Conservation (phyloP, 2,888 invertebrate species). For the Stenodera caucasica region DNA sequence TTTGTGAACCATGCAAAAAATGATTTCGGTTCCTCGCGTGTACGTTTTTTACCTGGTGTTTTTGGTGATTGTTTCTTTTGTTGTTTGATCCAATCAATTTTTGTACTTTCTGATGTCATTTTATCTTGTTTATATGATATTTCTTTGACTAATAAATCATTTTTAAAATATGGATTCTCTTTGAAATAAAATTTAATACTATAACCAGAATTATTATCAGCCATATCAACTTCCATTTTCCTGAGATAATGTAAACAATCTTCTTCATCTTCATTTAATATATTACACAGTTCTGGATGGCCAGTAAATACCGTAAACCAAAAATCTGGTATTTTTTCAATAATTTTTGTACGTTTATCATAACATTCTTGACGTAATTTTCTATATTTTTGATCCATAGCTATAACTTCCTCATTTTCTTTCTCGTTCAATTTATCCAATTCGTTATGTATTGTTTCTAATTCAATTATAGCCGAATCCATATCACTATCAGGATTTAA, state of each 20-base stretch:
- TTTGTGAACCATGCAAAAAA: constrained; percentile 86
- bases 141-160: constrained; percentile 76
- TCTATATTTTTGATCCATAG: constrained; percentile 82
- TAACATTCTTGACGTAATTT: constrained; percentile 76
- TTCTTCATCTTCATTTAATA: constrained; percentile 82
- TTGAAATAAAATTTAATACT: constrained; percentile 76
- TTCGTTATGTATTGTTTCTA: constrained; percentile 65
- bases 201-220: constrained; percentile 85
- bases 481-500: constrained; percentile 18
- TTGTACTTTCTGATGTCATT: constrained; percentile 68
- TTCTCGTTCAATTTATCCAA: constrained; percentile 81
- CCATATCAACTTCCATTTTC: constrained; percentile 81
- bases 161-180: constrained; percentile 82
- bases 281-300: constrained; percentile 80
- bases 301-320: constrained; percentile 75
- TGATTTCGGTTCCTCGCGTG: constrained; percentile 64
- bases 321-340: constrained; percentile 78
- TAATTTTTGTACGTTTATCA: constrained; percentile 74
- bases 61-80: constrained; percentile 54
- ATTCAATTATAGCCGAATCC: constrained; percentile 26
- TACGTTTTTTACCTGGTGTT: constrained; percentile 61
- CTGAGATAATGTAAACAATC: constrained; percentile 72
- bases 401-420: constrained; percentile 80
- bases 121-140: constrained; percentile 28
- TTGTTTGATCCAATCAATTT: constrained; percentile 77